Evolutionary conservation across 2,888 invertebrate genomes (phyloP), one percentile per base, ranked within the genome.

Genomic region (Trichogramma evanescens): DNA sequence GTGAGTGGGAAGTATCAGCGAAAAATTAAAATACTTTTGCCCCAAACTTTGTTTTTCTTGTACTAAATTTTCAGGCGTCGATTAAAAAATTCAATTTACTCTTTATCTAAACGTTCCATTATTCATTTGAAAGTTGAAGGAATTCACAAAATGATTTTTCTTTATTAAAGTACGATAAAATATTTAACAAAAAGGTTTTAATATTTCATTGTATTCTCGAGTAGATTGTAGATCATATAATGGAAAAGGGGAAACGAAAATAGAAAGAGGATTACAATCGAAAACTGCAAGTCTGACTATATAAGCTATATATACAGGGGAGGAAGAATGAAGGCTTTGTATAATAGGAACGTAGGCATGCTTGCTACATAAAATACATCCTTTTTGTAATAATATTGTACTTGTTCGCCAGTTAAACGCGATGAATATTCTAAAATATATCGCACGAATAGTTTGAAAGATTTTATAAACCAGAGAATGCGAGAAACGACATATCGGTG

Each of bases 191-290:
- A 48, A 26, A 26, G 41, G 42, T 40, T 54, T 54, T 54, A 54
- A 54, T 58, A 10, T 58, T 40, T 7, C 41, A 54, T 48, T 39
- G 58, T 53, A 9, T 39, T 41, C 49, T 50, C n/a, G 9, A 50
- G 43, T 44, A 50, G 49, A 58, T 58, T 53, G 50, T 44, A 13
- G 8, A 40, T 44, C 43, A 40, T 43, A 54, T 54, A 50, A 54
- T 41, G 41, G 39, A 41, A 26, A 41, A 26, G 50, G 53, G 10
- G 1, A 13, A 44, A 9, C 49, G 40, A 58, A 54, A 58, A 58
- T 38, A 44, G 54, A 50, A 43, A 58, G 44, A 54, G 54, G 38
- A 58, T 58, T 53, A 53, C 50, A 59, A 45, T 41, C 41, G 40
- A 50, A 48, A 54, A n/a, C 41, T 9, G n/a, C 8, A 45, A 45